A percentile compares a stretch with the other conserved stretches of the same genome.
These are phyloP conservation scores for Ariolimax columbianus DNA, from an alignment of 2,888 invertebrate genomes.

Conservation along the genomic window DNA sequence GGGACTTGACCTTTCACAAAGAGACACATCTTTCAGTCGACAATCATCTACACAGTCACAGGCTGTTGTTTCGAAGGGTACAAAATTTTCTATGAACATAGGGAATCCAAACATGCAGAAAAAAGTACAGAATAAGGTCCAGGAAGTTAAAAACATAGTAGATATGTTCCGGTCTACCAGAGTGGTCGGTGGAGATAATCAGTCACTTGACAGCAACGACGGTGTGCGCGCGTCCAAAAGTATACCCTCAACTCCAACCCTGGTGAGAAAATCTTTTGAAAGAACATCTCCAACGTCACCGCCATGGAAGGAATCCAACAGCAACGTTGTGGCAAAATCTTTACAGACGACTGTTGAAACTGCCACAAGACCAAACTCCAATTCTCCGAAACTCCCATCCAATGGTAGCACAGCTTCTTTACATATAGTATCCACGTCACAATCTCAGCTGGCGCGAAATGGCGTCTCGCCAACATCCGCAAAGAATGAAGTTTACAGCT, in stretches of 20 bases:
- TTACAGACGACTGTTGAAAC: neutral
- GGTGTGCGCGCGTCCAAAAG: neutral
- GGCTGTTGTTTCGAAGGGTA: neutral
- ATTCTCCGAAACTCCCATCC: neutral
- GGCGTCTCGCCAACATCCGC: neutral
- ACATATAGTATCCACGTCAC: neutral
- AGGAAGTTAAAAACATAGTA: neutral
- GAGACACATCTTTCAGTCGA: neutral
- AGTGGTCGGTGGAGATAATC: neutral
- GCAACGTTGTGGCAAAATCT: neutral
- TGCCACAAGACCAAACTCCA: too few relatives aligned
- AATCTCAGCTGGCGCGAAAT: neutral
- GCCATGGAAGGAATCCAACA: neutral
- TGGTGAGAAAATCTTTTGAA: neutral
- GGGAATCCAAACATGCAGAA: constrained; percentile 31
- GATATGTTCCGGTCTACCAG: constrained; percentile 1
- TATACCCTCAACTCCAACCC: neutral
- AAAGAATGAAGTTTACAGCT: neutral
- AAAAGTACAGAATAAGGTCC: constrained; percentile 17
- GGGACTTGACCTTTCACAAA: neutral
- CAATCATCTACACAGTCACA: neutral
- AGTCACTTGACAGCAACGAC: neutral
- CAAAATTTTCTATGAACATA: constrained; percentile 38
- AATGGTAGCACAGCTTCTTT: neutral
- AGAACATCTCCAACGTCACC: neutral